phyloP scores from a whole-genome alignment of 2,113 vertebrate genomes.

The Podarcis muralis region DNA sequence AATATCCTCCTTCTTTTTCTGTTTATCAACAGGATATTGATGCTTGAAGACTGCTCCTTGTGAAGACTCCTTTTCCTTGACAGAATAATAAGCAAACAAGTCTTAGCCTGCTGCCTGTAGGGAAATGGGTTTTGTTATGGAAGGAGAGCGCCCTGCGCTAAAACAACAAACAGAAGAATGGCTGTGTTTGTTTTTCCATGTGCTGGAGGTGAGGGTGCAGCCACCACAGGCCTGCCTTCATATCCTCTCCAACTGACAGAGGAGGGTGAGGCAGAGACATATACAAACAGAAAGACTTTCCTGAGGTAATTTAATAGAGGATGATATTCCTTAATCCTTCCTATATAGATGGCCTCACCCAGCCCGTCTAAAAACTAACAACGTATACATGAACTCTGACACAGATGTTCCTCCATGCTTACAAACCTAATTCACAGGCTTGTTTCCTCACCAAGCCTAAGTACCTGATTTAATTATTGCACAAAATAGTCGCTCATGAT shows the following conservation, averaged over 20 bases:
- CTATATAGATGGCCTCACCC: not conserved
- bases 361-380: constrained; percentile 4
- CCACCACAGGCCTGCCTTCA: constrained; percentile 47
- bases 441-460: not conserved
- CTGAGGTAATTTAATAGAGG: constrained; percentile 10
- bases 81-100: constrained; percentile 63
- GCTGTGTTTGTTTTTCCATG: constrained; percentile 64
- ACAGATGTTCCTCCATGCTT: not conserved
- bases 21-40: constrained; percentile 51
- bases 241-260: constrained; percentile 50
- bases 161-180: constrained; percentile 65
- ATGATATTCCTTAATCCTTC: constrained; percentile 10
- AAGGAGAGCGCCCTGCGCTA: constrained; percentile 64
- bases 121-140: constrained; percentile 69
- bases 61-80: constrained; percentile 60
- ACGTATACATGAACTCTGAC: constrained; percentile 4
- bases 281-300: constrained; percentile 31
- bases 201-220: constrained; percentile 63
- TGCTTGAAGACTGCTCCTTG: constrained; percentile 42
- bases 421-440: not conserved
- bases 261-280: constrained; percentile 38
- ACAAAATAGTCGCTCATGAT: not conserved
- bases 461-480: not conserved
- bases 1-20: constrained; percentile 8
- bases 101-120: constrained; percentile 61